Conservation (phyloP, 2,797 vertebrate species). For the Centropyge bicolor region DNA sequence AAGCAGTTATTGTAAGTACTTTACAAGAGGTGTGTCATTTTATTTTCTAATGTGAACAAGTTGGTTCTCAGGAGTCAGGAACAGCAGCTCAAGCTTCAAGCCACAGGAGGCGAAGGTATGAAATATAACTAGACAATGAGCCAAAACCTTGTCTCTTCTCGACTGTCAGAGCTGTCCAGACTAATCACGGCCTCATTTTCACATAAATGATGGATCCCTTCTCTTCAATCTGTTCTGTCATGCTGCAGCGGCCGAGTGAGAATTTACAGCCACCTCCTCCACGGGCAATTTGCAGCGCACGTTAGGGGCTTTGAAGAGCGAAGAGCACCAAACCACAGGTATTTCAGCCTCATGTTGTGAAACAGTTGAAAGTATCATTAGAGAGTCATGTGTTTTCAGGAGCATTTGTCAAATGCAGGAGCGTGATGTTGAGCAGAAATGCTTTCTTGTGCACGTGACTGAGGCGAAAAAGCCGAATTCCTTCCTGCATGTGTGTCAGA, state of each 20-base stretch:
- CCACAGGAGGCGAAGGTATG: slow-evolving; percentile 27
- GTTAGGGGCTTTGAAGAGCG: slow-evolving; percentile 36
- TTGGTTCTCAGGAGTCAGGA: slow-evolving; percentile 30
- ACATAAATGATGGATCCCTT: slow-evolving; percentile 53
- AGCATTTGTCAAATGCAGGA: slow-evolving; percentile 41
- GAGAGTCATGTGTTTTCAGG: slow-evolving; percentile 39
- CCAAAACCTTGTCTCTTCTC: slow-evolving; percentile 24
- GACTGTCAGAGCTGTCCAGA: slow-evolving; percentile 32
- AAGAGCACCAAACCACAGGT: slow-evolving; percentile 51
- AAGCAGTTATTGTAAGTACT: neutral
- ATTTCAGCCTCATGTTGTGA: slow-evolving; percentile 51
- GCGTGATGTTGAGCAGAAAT: slow-evolving; percentile 64
- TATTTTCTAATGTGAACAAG: slow-evolving; percentile 6
- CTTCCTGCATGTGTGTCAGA: slow-evolving; percentile 49
- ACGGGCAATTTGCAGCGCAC: slow-evolving; percentile 40
- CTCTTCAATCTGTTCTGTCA: slow-evolving; percentile 24
- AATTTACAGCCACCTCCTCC: slow-evolving; percentile 45
- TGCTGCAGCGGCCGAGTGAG: slow-evolving; percentile 16
- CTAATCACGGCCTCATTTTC: slow-evolving; percentile 48
- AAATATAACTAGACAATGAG: slow-evolving; percentile 33
- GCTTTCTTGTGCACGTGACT: slow-evolving; percentile 7
- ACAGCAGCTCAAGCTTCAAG: slow-evolving; percentile 32
- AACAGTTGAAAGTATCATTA: slow-evolving; percentile 41
- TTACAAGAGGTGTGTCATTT: neutral
- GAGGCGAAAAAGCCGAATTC: slow-evolving; percentile 46